Evolutionary conservation across 2,888 invertebrate species (phyloP), one percentile per base, ranked within the genome.

Genomic region (Clostera curtula): DNA sequence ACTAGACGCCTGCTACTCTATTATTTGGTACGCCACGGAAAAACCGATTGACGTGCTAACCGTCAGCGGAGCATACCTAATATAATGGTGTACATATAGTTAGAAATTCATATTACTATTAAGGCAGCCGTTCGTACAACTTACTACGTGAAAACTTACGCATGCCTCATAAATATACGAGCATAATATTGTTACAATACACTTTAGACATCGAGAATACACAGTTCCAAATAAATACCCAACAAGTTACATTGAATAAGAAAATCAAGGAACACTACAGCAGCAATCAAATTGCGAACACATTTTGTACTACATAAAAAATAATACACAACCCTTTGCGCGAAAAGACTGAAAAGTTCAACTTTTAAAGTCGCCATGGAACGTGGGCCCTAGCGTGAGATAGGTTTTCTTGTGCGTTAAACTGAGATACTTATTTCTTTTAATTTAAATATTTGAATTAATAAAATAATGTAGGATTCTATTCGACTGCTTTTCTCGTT

Each of bases 291-390:
- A 83, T 83, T 83, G 83, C 83, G 75, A 82, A 83, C 80, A 82
- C 80, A 80, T 83, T 64, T 82, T 83, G 83, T 82, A 83, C 83
- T 82, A 83, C 77, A 70, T 77, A 83, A 83, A 61, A 80, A 83
- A 80, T 77, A 79, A 83, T 79, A 83, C 83, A 83, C 83, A 83
- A 83, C 83, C 83, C 60, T 80, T 82, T 82, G 80, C 83, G 82
- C 80, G 79, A 79, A 83, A 74, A 76, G 74, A 79, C 77, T 79
- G 80, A 77, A 75, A 73, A 79, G 73, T 74, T 77, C 67, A 76
- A 80, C 77, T 79, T 80, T 79, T 69, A 49, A 72, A 76, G 74
- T 79, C 72, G 66, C 63, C 61, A 59, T 62, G 62, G 62, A 58
- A 59, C 59, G 53, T 38, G 54, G 61, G 58, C 49, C 56, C 40